phyloP scores from a whole-genome alignment of 2,888 invertebrate species.

The Microplitis manilae region DNA sequence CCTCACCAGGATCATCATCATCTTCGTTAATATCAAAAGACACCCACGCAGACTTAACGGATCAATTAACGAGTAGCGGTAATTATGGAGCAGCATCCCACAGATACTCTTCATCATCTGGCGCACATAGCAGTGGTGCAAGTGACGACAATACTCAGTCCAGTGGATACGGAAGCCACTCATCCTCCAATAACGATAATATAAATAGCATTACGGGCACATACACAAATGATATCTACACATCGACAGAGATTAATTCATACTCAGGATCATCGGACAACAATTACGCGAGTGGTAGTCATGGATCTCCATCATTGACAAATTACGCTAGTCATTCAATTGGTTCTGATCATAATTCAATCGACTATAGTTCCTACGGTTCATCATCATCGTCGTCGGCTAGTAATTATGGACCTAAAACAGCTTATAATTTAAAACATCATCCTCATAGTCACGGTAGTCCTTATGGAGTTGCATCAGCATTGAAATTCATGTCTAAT shows the following conservation, averaged over 20 bases:
- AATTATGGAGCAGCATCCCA: conserved; percentile 33
- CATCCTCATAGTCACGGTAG: conserved; percentile 31
- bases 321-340: conserved; percentile 43
- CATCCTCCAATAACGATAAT: conserved; percentile 37
- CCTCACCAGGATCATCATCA: conserved; percentile 33
- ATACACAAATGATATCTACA: conserved; percentile 50
- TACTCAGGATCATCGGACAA: conserved; percentile 40
- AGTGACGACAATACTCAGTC: conserved; percentile 49
- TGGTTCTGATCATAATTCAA: conserved; percentile 34
- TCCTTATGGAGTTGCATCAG: conserved; percentile 40
- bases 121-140: conserved; percentile 44
- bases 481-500: conserved; percentile 29
- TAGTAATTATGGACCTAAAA: conserved; percentile 42
- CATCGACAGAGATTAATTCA: conserved; percentile 40
- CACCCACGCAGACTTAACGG: conserved; percentile 10
- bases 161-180: conserved; percentile 43
- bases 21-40: conserved; percentile 22
- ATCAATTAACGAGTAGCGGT: conserved; percentile 33
- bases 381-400: conserved; percentile 36
- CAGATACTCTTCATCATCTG: conserved; percentile 38
- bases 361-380: conserved; percentile 45
- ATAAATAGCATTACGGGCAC: conserved; percentile 47
- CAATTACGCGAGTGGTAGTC: conserved; percentile 33
- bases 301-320: conserved; percentile 28
- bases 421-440: conserved; percentile 38